These are phyloP conservation scores for Phylloscopus trochilus DNA, from an alignment of 2,113 vertebrate genomes.

Conservation along the genomic window DNA sequence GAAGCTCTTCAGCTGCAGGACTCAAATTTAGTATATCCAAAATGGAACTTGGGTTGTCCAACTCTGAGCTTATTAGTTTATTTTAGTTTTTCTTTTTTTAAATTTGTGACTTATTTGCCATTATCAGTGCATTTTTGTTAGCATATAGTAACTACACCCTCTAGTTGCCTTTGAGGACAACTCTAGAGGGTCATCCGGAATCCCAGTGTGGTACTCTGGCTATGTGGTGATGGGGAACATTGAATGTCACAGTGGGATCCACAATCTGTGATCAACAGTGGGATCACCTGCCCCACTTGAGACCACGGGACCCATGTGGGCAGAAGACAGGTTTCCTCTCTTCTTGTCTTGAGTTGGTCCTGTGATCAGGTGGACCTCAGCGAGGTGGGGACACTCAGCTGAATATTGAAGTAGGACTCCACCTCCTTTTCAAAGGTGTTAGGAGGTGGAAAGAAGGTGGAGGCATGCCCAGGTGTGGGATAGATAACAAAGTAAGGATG, in stretches of 20 bases:
- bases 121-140: background rate
- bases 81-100: background rate
- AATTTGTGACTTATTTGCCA: background rate
- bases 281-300: background rate
- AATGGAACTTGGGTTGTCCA: background rate
- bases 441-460: background rate
- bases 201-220: background rate
- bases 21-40: background rate
- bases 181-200: background rate
- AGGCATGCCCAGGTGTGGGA: background rate
- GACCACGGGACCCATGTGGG: background rate
- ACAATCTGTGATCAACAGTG: background rate
- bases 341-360: background rate
- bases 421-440: background rate
- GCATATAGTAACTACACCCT: background rate
- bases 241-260: background rate
- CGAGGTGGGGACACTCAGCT: background rate
- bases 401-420: background rate
- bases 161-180: background rate
- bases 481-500: background rate
- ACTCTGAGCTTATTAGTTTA: background rate
- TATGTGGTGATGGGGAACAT: accelerated
- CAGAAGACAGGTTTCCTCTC: background rate
- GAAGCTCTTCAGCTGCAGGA: background rate
- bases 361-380: background rate